These are phyloP conservation scores for Lordiphosa clarofinis DNA, from an alignment of 1,140 invertebrate genomes.

Conservation along the genomic window DNA sequence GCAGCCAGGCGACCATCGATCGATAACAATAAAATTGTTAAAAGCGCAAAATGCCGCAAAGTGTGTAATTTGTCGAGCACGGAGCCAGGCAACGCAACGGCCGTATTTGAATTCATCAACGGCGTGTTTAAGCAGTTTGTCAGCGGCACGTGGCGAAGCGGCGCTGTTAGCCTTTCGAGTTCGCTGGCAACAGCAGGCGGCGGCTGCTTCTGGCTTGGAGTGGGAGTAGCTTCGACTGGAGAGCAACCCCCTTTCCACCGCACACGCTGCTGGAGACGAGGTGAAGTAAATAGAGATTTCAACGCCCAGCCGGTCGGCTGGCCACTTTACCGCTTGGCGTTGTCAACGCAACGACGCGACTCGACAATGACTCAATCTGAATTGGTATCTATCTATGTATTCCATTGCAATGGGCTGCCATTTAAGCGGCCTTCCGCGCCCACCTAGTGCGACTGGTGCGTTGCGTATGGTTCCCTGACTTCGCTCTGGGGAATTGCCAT, in stretches of 20 bases:
- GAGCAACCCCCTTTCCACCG: constrained; percentile 28
- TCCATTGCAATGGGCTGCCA: constrained; percentile 3
- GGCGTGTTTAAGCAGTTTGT: constrained; percentile 77
- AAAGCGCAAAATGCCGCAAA: constrained; percentile 77
- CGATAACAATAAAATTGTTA: constrained; percentile 75
- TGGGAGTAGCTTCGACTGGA: constrained; percentile 18
- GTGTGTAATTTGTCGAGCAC: constrained; percentile 64
- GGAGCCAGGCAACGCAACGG: constrained; percentile 17
- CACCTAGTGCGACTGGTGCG: not conserved
- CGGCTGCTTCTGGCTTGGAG: constrained; percentile 23
- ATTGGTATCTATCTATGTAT: constrained; percentile 1
- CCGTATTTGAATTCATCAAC: constrained; percentile 66
- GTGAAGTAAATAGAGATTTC: constrained; percentile 75
- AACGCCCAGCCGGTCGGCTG: constrained; percentile 43
- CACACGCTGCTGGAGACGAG: constrained; percentile 38
- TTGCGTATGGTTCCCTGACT: constrained; percentile 18
- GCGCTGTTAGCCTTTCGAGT: constrained; percentile 52
- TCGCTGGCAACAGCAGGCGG: constrained; percentile 70
- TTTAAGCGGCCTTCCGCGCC: not conserved
- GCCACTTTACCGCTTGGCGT: constrained; percentile 40
- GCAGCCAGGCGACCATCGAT: constrained; percentile 66
- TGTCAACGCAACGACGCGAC: constrained; percentile 33
- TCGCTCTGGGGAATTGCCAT: constrained; percentile 26
- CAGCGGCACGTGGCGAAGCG: constrained; percentile 64
- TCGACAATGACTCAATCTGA: constrained; percentile 7